Evolutionary conservation across 2,797 vertebrate genomes (phyloP), one percentile per base, ranked within the genome.

Genomic region (Thaleichthys pacificus): DNA sequence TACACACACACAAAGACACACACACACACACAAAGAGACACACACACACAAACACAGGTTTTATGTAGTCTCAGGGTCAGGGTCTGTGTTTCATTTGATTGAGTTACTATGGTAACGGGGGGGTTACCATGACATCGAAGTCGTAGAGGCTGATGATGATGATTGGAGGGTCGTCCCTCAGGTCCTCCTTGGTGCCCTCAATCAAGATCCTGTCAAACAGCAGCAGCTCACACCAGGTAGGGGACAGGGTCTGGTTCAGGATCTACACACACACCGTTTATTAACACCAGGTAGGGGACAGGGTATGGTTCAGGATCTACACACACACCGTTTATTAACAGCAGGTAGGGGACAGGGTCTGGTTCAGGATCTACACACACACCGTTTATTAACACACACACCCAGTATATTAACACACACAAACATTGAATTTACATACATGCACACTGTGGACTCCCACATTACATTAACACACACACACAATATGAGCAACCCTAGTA

Each of bases 331-430:
- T 47, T 3, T 47, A 11, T 42, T 12, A 80, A 17, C 93, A 93
- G 96, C 97, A 98, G 82, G 95, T 92, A 0, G 96, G 97, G 69
- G 96, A 97, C 69, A 99, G 90, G 0, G 95, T 98, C 74, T 95
- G 95, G 32, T 91, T 81, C 78, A 96, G 66, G 54, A 95, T 74
- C 97, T 98, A 82, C 60, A 73, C 63, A 61, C 22, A 71, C 64
- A 77, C 6, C 6, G 42, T 47, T 3, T 47, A 74, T 11, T 24
- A 64, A 76, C 24, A 66, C 32, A 69, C 51, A 14, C 60, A 26
- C 8, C 51, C 60, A 32, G 14, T 19, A 63, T 47, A 57, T 26
- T 51, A 19, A 17, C 30, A 63, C 61, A 79, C 47, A 66, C 5
- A 76, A 4, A 30, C 28, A 30, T 30, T 30, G 22, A 42, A 21